Base-by-base conservation (phyloP, 2,888 invertebrate genomes). In the Hymenopus coronatus region DNA sequence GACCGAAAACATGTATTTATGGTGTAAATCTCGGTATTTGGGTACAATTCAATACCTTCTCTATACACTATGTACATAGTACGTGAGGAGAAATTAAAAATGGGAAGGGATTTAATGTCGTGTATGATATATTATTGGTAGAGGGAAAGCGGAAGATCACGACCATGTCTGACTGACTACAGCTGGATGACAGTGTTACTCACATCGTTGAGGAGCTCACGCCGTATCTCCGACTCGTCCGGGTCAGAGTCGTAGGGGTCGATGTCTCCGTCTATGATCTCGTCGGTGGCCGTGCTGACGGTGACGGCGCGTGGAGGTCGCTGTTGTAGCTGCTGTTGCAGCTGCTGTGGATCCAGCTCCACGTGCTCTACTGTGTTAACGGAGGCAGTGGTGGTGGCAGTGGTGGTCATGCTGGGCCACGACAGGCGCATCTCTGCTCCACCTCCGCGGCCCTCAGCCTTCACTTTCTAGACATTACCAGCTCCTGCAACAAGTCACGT, bases 191-290 rank as follows among this genome's bases (percentile, higher is more conserved):
- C 3, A 20, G 27, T 88, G n/a, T n/a, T n/a, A 94, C 97, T 95
- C 93, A 97, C 97, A 94, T 97, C 97, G 93, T 97, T 96, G 91
- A 97, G 94, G 92, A 97, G 94, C 93, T 96, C 96, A 91, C 96
- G 94, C 90, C 96, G 94, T 91, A 97, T 94, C 92, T 97, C 97
- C 81, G 96, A 96, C 93, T 97, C 97, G 93, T 97, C 97, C 91
- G 95, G 93, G 92, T 97, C 97, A 88, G 97, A 97, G 82, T 90
- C 90, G 25, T 88, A 85, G 28, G 90, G 88, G 84, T 88, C 84
- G 85, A 88, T 84, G 88, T 88, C 85, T 8, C 33, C 70, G 85
- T 30, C 46, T 33, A 46, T 40, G 85, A 27, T 15, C 82, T 30
- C 84, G 81, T 40, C 28, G 83, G 27, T 84, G 87, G 54, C 88